Evolutionary conservation across 2,797 vertebrate genomes (phyloP).

Genomic region (Mus minutoides): DNA sequence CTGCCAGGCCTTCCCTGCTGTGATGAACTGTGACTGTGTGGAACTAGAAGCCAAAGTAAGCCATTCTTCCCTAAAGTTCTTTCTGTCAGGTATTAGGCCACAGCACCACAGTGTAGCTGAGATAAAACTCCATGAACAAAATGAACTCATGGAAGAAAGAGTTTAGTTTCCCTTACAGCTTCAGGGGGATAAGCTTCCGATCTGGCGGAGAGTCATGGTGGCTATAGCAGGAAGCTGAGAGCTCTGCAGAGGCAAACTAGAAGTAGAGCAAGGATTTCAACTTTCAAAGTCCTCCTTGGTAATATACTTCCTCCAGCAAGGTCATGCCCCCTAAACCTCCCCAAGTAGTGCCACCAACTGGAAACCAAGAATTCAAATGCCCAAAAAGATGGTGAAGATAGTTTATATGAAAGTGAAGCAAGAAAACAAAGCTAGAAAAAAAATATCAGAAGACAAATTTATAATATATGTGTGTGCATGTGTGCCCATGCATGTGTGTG

Average conservation of each 20-base stretch:
- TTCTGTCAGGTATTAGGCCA: neutral
- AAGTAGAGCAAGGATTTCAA: too few species aligned
- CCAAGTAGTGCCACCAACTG: neutral
- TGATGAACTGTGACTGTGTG: neutral
- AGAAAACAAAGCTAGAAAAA: neutral
- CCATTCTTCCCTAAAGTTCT: neutral
- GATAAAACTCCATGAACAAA: neutral
- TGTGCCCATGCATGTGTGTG: neutral
- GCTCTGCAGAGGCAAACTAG: neutral
- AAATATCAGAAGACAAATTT: neutral
- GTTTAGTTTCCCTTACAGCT: neutral
- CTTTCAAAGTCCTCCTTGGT: neutral
- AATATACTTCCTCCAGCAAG: neutral
- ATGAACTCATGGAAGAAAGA: neutral
- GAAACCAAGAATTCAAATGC: neutral
- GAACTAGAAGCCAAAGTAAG: neutral
- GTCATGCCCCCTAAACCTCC: neutral
- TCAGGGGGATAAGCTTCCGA: too few species aligned
- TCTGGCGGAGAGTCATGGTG: neutral
- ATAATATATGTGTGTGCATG: neutral
- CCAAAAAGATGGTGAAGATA: neutral
- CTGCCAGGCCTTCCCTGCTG: neutral
- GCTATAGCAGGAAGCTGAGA: neutral
- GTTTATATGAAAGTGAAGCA: neutral
- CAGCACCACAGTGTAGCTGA: neutral